Evolutionary conservation across 2,797 vertebrate genomes (phyloP).

Genomic region (Okamejei kenojei): DNA sequence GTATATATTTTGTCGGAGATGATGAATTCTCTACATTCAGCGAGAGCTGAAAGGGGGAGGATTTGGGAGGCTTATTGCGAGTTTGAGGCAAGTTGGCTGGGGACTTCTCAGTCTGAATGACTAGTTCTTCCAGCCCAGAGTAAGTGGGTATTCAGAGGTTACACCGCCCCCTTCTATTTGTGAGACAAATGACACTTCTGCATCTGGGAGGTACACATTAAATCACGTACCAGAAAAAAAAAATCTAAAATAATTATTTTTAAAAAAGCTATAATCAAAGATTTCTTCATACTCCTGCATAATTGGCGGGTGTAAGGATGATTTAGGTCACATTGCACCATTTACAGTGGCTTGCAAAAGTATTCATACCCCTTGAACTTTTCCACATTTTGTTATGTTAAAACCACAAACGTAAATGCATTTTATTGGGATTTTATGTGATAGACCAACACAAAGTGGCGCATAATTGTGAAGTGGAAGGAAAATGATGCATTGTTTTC

Average conservation of each 20-base stretch:
- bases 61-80: slow-evolving; percentile 30
- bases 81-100: slow-evolving; percentile 33
- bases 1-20: slow-evolving; percentile 35
- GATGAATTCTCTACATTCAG: slow-evolving; percentile 34
- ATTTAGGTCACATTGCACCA: background rate
- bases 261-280: slow-evolving; percentile 34
- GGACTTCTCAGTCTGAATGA: slow-evolving; percentile 27
- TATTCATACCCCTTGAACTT: too few species aligned
- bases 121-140: slow-evolving; percentile 30
- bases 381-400: too few species aligned
- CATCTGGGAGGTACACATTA: slow-evolving; percentile 29
- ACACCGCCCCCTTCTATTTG: slow-evolving; percentile 33
- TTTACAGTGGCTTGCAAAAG: too few species aligned
- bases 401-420: too few species aligned
- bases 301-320: slow-evolving; percentile 28
- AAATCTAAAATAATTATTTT: slow-evolving; percentile 37
- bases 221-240: slow-evolving; percentile 12
- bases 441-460: too few species aligned
- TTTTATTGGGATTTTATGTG: too few species aligned
- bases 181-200: slow-evolving; percentile 26
- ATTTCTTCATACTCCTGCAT: background rate
- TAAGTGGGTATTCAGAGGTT: slow-evolving; percentile 27
- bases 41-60: slow-evolving; percentile 27
- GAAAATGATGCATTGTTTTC: too few species aligned
- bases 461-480: too few species aligned